These are phyloP conservation scores for Cataglyphis cursor DNA, from an alignment of 2,888 invertebrate species.

Conservation along the genomic window DNA sequence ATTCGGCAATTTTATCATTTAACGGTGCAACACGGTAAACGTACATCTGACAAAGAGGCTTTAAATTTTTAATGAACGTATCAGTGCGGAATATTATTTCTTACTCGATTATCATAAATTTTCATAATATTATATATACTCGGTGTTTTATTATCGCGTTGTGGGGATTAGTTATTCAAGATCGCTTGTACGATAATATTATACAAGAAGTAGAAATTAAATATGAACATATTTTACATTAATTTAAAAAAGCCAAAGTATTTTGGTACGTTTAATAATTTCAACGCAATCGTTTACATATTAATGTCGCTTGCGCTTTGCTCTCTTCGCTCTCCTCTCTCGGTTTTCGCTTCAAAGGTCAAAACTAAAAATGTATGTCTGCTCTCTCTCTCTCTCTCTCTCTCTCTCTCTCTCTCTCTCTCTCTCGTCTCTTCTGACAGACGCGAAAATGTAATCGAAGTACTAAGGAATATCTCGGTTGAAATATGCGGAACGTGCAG, in stretches of 20 bases:
- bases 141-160: too few relatives aligned
- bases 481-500: slow-evolving; percentile 76
- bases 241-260: neutral
- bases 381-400: too few relatives aligned
- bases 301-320: slow-evolving; percentile 14
- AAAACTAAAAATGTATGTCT: slow-evolving; percentile 34
- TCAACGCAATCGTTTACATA: slow-evolving; percentile 13
- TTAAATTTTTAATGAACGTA: slow-evolving; percentile 21
- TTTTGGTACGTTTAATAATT: neutral
- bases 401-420: too few relatives aligned
- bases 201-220: neutral
- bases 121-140: neutral
- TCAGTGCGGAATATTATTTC: slow-evolving; percentile 36
- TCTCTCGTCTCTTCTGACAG: slow-evolving; percentile 5
- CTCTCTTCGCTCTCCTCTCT: slow-evolving; percentile 1
- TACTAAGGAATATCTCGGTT: slow-evolving; percentile 62
- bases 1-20: slow-evolving; percentile 7
- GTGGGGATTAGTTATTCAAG: neutral
- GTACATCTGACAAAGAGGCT: slow-evolving; percentile 1
- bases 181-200: neutral
- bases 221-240: slow-evolving; percentile 2
- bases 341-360: slow-evolving; percentile 28
- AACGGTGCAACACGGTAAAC: neutral
- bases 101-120: slow-evolving; percentile 47
- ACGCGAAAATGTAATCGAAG: slow-evolving; percentile 62